Conservation (phyloP, 2,888 invertebrate genomes). For the Dasysyrphus albostriatus region DNA sequence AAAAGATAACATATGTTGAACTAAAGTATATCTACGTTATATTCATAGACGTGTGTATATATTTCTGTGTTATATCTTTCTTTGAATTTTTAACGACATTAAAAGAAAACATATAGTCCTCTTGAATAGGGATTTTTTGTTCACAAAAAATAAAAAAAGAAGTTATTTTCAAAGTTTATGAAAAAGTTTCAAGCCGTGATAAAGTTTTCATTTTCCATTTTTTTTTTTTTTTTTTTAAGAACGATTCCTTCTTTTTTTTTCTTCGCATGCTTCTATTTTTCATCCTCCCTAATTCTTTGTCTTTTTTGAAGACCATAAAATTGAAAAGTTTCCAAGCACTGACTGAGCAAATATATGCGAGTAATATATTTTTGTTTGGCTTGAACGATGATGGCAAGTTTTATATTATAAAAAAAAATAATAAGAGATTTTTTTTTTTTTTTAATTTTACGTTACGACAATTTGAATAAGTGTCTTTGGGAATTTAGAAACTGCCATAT, state of each 20-base stretch:
- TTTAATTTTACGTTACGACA: conserved; percentile 70
- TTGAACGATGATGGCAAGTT: conserved; percentile 38
- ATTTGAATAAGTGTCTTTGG: conserved; percentile 70
- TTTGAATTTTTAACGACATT: conserved; percentile 33
- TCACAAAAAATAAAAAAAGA: conserved; percentile 28
- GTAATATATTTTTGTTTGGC: conserved; percentile 59
- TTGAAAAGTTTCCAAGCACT: conserved; percentile 73
- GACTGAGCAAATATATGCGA: conserved; percentile 72
- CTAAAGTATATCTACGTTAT: conserved; percentile 9
- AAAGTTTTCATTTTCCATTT: conserved; percentile 63
- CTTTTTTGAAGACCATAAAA: conserved; percentile 63
- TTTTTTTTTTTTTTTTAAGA: conserved; percentile 6
- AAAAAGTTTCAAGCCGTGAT: conserved; percentile 72
- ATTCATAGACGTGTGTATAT: no score
- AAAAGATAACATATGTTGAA: conserved; percentile 41
- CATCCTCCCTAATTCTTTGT: conserved; percentile 52
- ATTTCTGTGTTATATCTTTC: neutral
- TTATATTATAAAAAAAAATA: neutral
- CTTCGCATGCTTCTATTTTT: neutral
- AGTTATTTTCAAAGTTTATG: conserved; percentile 69
- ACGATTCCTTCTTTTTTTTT: conserved; percentile 24
- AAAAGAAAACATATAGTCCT: conserved; percentile 30
- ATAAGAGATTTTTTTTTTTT: conserved; percentile 26
- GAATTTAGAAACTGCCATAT: conserved; percentile 65
- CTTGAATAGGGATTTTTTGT: conserved; percentile 23